phyloP scores from a whole-genome alignment of 2,797 vertebrate species.

The Pangasius mekongensis region DNA sequence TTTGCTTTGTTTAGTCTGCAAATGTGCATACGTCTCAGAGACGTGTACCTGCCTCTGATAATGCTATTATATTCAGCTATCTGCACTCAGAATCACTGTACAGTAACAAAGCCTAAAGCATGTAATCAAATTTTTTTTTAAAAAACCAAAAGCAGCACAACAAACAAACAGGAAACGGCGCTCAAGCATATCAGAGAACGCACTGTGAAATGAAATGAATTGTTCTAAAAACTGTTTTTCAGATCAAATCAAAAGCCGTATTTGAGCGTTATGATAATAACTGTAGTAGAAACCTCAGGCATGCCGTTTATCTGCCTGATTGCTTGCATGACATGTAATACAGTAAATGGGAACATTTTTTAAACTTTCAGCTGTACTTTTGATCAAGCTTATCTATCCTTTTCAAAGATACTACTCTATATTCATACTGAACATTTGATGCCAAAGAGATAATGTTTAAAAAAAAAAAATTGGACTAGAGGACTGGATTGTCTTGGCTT shows the following conservation, averaged over 20 bases:
- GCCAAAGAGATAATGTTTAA: not conserved
- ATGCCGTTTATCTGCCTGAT: conserved; percentile 33
- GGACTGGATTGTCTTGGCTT: not conserved
- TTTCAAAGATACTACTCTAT: no score
- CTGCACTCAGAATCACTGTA: conserved; percentile 22
- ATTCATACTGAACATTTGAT: not conserved
- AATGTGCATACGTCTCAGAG: conserved; percentile 21
- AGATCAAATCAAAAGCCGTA: conserved; percentile 42
- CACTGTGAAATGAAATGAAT: conserved; percentile 40
- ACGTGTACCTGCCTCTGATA: conserved; percentile 17
- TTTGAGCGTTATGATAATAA: conserved; percentile 27
- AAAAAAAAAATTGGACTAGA: not conserved
- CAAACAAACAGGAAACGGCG: conserved; percentile 15
- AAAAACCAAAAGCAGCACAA: not conserved
- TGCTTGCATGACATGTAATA: conserved; percentile 21
- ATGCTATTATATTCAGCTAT: conserved; percentile 32
- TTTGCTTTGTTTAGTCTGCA: conserved; percentile 54
- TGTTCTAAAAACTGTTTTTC: conserved; percentile 28
- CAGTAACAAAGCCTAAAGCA: conserved; percentile 39
- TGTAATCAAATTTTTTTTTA: conserved; percentile 23
- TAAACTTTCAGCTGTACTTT: conserved; percentile 19
- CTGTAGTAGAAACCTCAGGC: conserved; percentile 32
- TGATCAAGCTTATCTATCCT: not conserved
- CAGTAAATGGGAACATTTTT: conserved; percentile 12
- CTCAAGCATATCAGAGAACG: conserved; percentile 16